A percentile compares a stretch with the other conserved stretches of the same genome.
Conservation (phyloP, 2,113 vertebrate genomes). For the Cyprinodon tularosa region DNA sequence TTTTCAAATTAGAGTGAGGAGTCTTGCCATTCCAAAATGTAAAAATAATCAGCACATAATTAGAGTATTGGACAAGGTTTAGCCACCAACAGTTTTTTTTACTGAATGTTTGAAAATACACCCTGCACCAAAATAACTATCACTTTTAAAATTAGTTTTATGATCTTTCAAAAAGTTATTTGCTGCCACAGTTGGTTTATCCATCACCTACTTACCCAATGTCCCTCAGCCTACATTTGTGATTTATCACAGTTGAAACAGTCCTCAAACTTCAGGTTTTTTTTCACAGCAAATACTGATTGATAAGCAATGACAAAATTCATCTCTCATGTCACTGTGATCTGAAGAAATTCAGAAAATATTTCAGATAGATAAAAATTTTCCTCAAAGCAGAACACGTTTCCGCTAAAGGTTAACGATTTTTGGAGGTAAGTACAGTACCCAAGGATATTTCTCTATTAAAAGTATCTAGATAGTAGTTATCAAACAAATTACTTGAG, state of each 20-base stretch:
- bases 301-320: conserved; percentile 27
- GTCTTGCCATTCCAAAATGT: too few relatives aligned
- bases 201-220: neutral
- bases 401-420: conserved; percentile 64
- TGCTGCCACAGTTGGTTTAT: neutral
- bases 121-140: too few relatives aligned
- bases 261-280: conserved; percentile 10
- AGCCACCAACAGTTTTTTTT: too few relatives aligned
- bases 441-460: too few relatives aligned
- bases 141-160: too few relatives aligned
- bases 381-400: conserved; percentile 37
- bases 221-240: neutral
- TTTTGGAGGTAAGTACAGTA: too few relatives aligned
- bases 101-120: too few relatives aligned
- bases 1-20: too few relatives aligned
- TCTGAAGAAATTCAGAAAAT: conserved; percentile 46
- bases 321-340: conserved; percentile 38
- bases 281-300: conserved; percentile 20
- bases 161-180: neutral
- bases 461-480: too few relatives aligned
- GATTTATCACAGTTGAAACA: neutral
- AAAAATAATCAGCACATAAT: too few relatives aligned
- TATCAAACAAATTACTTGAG: too few relatives aligned
- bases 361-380: conserved; percentile 19
- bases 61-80: too few relatives aligned